These are phyloP conservation scores for Alethe diademata DNA, from an alignment of 2,113 vertebrate genomes.

Conservation along the genomic window DNA sequence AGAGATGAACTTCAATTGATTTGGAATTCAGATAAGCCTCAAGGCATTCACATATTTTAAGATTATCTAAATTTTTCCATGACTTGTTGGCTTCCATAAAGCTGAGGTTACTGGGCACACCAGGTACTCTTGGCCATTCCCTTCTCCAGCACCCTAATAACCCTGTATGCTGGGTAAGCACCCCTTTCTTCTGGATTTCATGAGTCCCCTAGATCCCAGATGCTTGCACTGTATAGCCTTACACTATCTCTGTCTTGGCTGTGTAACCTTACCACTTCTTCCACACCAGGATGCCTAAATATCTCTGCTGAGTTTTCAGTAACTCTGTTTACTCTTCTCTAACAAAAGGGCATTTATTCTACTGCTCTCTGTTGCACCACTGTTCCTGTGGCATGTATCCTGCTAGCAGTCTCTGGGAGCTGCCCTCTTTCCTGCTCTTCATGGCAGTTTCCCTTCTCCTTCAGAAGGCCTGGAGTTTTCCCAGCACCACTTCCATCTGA, in stretches of 20 bases:
- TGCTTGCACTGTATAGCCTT: background rate
- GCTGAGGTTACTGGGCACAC: background rate
- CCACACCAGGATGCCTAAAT: background rate
- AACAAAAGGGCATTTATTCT: background rate
- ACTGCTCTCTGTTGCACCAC: background rate
- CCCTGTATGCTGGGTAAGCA: background rate
- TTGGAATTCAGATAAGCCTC: constrained; percentile 59
- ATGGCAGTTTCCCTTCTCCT: background rate
- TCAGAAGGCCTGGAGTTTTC: background rate
- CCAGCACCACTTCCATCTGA: background rate
- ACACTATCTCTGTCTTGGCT: background rate
- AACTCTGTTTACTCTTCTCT: background rate
- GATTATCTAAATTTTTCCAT: constrained; percentile 44
- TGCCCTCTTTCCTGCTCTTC: background rate
- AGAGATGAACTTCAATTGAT: constrained; percentile 11
- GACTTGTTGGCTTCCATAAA: background rate
- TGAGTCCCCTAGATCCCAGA: background rate
- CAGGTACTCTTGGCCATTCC: background rate
- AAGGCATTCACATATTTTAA: constrained; percentile 45
- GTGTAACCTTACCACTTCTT: background rate
- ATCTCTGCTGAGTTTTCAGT: background rate
- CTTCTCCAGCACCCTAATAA: background rate
- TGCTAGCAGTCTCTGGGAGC: background rate
- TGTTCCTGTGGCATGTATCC: background rate
- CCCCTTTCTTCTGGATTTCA: background rate